Base-by-base conservation (phyloP, 2,888 invertebrate species). In the Hypomecis atomaria region DNA sequence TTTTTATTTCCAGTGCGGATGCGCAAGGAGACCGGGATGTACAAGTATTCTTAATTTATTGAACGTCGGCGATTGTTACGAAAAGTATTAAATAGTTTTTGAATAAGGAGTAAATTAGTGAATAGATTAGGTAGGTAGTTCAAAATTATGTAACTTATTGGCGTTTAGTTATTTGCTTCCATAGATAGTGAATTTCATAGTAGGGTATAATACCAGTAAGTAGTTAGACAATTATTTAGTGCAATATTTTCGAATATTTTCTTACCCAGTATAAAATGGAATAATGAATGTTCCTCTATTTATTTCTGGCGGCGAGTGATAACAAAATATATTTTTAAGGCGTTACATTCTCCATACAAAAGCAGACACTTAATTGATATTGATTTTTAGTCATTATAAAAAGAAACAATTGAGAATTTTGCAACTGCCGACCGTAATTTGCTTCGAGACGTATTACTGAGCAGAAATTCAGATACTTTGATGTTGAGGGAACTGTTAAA, bases 11-110 rank as follows among this genome's bases (percentile, higher is more conserved):
- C 90, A 92, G 92, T 92, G 92, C 82, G 91, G 75, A 92, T 92
- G 90, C 91, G 92, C 66, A 89, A 86, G 79, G 92, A 92, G 82
- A 92, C 90, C 50, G 92, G 92, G 48, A 86, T 92, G 79, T 92
- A 92, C 83, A 92, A 89, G 79, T 92, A 91, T 82, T 92, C 92
- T 65, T 92, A 88, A 76, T 43, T 44, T 40, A 48, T 37, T 45
- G 9, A 42, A 45, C 47, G 42, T 48, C 43, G 43, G 13, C 34
- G 13, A 44, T 42, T n/a, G 13, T 40, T 62, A 67, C 64, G 64
- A 73, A 73, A 78, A 78, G 77, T 78, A 78, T 77, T 78, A 75
- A 72, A 70, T 71, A 74, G 65, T 53, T 65, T 43, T 60, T n/a
- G 47, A 45, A 47, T 55, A 61, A 60, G 53, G 6, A 52, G 33